Base-by-base conservation (phyloP, 2,888 invertebrate species). In the Orthonevra nobilis region DNA sequence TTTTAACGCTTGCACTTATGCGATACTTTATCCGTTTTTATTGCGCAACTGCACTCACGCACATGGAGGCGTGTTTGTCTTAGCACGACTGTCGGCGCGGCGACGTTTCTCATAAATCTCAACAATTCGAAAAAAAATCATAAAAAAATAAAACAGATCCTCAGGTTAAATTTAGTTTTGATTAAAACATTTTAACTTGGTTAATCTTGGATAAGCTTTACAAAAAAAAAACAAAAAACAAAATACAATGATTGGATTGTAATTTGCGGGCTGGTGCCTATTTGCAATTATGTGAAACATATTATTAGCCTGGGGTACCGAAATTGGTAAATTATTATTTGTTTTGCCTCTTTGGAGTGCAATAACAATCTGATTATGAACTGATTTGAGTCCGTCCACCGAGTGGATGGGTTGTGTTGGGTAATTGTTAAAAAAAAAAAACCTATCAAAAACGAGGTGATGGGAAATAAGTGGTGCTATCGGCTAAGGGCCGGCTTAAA, bases 261-360 rank as follows among this genome's bases (percentile, higher is more conserved):
- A 63, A 72, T 61, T 42, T 26, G 56, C 23, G 3, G 42, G 60
- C 15, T 28, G 28, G 48, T 34, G 44, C 23, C 52, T 19, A 60
- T 79, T 79, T 79, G 44, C 73, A 79, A 79, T 79, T 79, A 79
- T 61, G 34, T 61, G 73, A 56, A 73, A 48, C 79, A 56, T 73
- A 61, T 66, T 73, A 73, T 73, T 66, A 66, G 23, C 42, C 23
- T 6, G 7, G 26, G 54, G 28, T 48, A 42, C 40, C 32, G 38
- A 46, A 73, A 61, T 56, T 61, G 73, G 66, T 61, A 61, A 66
- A 56, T 79, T 73, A 66, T 73, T 79, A 68, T 79, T 73, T 72
- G 73, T 54, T 79, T 79, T 68, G 52, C 28, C 30, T 32, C 23
- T 69, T 69, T 60, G 2, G 52, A 58, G 56, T 17, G 48, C 61